phyloP scores from a whole-genome alignment of 2,888 invertebrate species.

The Amblyjoppa proteus region DNA sequence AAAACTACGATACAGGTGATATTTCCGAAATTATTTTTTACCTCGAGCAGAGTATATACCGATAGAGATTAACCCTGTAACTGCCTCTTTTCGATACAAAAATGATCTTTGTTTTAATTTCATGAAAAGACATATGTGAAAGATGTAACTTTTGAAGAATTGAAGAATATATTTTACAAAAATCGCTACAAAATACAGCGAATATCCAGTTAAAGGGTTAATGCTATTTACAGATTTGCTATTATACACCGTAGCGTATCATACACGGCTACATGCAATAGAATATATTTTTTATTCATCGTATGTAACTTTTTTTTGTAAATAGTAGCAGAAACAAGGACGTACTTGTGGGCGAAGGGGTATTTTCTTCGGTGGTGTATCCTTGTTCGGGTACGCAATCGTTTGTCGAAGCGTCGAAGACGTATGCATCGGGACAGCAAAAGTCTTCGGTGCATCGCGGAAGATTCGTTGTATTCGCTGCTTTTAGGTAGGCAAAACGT shows the following conservation, averaged over 20 bases:
- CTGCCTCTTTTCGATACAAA: no score
- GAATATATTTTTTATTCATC: not conserved
- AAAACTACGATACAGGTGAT: not conserved
- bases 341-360: constrained; percentile 56
- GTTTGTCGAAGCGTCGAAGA: constrained; percentile 79
- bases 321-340: not conserved
- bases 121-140: no score
- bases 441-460: constrained; percentile 85
- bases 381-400: constrained; percentile 83
- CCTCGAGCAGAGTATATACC: not conserved
- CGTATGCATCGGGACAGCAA: constrained; percentile 85
- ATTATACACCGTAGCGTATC: constrained; percentile 16
- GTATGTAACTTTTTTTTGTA: not conserved
- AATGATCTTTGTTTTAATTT: no score
- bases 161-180: no score
- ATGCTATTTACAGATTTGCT: constrained; percentile 1
- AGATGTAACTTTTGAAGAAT: no score
- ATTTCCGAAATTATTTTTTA: not conserved
- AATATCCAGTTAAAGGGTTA: not conserved
- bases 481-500: constrained; percentile 56
- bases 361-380: constrained; percentile 77
- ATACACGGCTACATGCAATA: not conserved
- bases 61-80: not conserved
- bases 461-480: constrained; percentile 68
- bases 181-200: no score